Conservation (phyloP, 1,140 invertebrate genomes). For the Alviniconcha marisindica region DNA sequence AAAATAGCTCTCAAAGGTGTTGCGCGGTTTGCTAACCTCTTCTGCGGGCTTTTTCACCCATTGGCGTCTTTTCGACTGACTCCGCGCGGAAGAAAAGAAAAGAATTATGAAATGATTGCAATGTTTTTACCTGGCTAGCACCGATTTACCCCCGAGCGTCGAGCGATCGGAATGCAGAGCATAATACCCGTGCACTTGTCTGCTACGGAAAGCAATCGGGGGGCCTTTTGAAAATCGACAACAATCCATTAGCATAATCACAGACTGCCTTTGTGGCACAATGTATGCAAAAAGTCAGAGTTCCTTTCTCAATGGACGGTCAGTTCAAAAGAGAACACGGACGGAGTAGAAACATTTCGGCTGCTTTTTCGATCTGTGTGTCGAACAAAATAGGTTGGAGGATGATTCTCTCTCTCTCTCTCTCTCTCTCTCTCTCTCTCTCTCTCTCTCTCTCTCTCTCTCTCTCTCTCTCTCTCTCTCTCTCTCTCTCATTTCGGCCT, state of each 20-base stretch:
- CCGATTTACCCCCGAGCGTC: background rate
- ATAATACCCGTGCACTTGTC: slow-evolving; percentile 22
- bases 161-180: background rate
- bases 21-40: slow-evolving; percentile 23
- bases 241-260: slow-evolving; percentile 34
- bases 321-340: no score
- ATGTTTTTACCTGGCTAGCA: slow-evolving; percentile 19
- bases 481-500: background rate
- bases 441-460: background rate
- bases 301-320: no score
- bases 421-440: background rate
- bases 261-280: slow-evolving; percentile 9
- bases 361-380: no score
- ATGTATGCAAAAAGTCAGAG: background rate
- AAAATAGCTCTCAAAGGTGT: slow-evolving; percentile 32
- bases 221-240: slow-evolving; percentile 23
- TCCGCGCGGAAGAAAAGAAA: background rate
- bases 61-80: background rate
- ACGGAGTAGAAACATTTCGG: no score
- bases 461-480: slow-evolving; percentile 7
- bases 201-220: slow-evolving; percentile 16
- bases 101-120: slow-evolving; percentile 30
- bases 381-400: no score
- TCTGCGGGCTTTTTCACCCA: background rate
- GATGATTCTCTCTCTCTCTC: background rate